Percentiles rank a stretch among this genome's conserved stretches.
Conservation (phyloP, 1,140 invertebrate genomes). For the Dysdera silvatica region DNA sequence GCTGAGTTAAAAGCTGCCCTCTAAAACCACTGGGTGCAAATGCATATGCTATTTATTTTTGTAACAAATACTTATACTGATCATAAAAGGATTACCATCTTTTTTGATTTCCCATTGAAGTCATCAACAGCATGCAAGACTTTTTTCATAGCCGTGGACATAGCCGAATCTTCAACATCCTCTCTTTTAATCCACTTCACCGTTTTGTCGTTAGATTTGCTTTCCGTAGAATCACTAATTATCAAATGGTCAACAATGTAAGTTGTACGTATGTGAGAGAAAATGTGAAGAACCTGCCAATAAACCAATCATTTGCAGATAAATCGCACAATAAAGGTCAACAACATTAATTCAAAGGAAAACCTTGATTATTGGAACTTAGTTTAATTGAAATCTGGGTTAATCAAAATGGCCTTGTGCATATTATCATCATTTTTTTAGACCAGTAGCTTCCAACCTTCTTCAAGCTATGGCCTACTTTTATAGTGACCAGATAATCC, state of each 20-base stretch:
- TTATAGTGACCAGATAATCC: no score
- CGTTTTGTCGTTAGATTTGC: background rate
- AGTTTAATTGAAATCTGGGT: no score
- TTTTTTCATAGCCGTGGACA: slow-evolving; percentile 25
- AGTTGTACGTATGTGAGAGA: slow-evolving; percentile 20
- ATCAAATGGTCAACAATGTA: slow-evolving; percentile 11
- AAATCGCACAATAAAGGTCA: background rate
- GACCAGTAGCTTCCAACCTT: no score
- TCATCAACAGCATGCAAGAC: slow-evolving; percentile 4
- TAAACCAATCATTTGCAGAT: background rate
- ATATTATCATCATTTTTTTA: no score
- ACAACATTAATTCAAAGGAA: no score
- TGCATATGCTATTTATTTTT: background rate
- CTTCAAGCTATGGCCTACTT: no score
- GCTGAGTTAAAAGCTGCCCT: no score
- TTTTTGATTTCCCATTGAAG: background rate
- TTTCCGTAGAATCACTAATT: background rate
- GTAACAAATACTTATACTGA: background rate
- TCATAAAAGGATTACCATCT: background rate
- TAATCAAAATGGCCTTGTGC: no score
- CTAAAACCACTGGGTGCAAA: background rate
- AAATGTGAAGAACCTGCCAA: slow-evolving; percentile 11
- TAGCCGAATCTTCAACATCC: slow-evolving; percentile 3
- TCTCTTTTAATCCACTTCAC: slow-evolving; percentile 2
- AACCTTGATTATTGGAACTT: no score